phyloP scores from a whole-genome alignment of 37 sponge, comb jelly and placozoan species.

The Chondrilla cf. caribensis region DNA sequence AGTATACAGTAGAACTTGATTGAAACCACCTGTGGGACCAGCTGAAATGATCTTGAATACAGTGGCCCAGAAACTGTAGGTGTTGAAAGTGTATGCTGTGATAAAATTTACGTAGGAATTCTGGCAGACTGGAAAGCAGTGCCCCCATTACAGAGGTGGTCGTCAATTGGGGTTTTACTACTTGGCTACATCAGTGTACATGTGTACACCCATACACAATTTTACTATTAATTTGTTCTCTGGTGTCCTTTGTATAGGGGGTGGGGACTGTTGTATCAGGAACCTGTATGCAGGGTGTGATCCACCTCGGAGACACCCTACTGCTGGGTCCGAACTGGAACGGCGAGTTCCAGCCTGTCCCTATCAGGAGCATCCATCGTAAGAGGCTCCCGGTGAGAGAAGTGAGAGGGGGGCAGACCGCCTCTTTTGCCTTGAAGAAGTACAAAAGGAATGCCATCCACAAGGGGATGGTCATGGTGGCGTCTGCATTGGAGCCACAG shows the following conservation, averaged over 20 bases:
- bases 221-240: not conserved
- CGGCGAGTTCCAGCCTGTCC: slow-evolving; percentile 86
- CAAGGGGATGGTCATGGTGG: slow-evolving; percentile 97
- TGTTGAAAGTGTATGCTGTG: too few species aligned
- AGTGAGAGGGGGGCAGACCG: slow-evolving; percentile 93
- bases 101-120: too few species aligned
- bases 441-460: slow-evolving; percentile 72
- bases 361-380: slow-evolving; percentile 87
- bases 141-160: too few species aligned
- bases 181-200: too few species aligned
- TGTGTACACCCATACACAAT: too few species aligned
- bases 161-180: too few species aligned
- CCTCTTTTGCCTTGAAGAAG: slow-evolving; percentile 97
- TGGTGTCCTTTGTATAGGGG: slow-evolving; percentile 47
- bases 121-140: too few species aligned
- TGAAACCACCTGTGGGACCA: too few species aligned
- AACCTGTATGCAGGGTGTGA: slow-evolving; percentile 88
- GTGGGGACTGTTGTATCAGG: slow-evolving; percentile 98
- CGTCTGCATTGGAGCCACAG: slow-evolving; percentile 55
- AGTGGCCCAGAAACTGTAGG: too few species aligned
- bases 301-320: slow-evolving; percentile 78
- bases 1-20: too few species aligned
- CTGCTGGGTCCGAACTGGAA: slow-evolving; percentile 85
- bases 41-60: too few species aligned
- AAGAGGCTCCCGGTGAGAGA: slow-evolving; percentile 93